These are phyloP conservation scores for Trachops cirrhosus DNA, from an alignment of 2,797 vertebrate species.

Conservation along the genomic window DNA sequence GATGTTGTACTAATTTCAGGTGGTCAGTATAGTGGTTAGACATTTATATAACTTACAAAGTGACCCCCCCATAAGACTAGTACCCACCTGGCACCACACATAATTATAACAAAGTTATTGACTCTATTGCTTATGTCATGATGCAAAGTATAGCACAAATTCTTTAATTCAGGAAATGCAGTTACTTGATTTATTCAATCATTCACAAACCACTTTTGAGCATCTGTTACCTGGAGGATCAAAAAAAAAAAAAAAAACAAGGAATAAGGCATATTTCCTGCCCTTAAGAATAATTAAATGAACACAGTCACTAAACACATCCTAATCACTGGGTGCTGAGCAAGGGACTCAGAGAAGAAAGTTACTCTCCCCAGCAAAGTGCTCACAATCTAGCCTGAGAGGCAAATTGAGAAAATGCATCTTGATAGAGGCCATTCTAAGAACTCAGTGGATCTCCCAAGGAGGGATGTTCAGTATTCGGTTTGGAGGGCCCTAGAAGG, in stretches of 20 bases:
- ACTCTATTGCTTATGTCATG: background rate
- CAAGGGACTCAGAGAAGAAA: background rate
- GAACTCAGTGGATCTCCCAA: background rate
- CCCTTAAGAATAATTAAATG: background rate
- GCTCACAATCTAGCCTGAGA: background rate
- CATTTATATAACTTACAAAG: background rate
- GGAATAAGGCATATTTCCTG: background rate
- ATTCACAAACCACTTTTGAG: background rate
- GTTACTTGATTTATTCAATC: background rate
- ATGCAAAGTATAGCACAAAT: background rate
- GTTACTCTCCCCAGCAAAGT: background rate
- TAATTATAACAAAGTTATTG: background rate
- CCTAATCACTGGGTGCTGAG: background rate
- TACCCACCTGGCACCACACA: background rate
- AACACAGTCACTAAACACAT: background rate
- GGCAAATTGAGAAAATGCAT: background rate
- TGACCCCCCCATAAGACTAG: background rate
- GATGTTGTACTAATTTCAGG: background rate
- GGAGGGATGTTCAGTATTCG: background rate
- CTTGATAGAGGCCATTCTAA: background rate
- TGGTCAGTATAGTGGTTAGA: background rate
- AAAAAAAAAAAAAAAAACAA: background rate
- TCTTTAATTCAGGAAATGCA: background rate
- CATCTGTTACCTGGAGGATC: background rate
- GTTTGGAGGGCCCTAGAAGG: background rate